phyloP scores from a whole-genome alignment of 2,888 invertebrate species.

The Polylopha cassiicola region DNA sequence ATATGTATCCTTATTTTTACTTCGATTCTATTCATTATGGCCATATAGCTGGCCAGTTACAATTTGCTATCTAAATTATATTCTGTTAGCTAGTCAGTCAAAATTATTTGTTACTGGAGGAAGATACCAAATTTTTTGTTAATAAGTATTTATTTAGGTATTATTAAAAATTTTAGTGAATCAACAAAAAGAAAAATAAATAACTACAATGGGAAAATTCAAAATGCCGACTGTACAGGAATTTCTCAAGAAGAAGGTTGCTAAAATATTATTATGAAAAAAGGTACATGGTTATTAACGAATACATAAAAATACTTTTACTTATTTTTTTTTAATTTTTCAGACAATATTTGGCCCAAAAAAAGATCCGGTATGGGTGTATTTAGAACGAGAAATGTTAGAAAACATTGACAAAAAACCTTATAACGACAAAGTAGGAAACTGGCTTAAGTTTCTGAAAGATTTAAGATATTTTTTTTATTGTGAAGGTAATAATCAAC shows the following conservation, averaged over 20 bases:
- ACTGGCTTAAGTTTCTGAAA: constrained; percentile 55
- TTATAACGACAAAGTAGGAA: constrained; percentile 61
- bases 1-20: no score
- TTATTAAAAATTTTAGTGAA: no score
- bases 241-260: constrained; percentile 46
- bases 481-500: constrained; percentile 44
- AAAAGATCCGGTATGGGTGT: constrained; percentile 62
- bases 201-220: constrained; percentile 39
- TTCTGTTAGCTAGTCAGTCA: no score
- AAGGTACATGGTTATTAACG: constrained; percentile 39
- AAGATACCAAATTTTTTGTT: no score
- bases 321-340: constrained; percentile 21
- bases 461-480: constrained; percentile 46
- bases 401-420: constrained; percentile 52
- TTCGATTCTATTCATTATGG: no score
- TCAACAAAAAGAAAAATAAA: constrained; percentile 6
- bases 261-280: constrained; percentile 27
- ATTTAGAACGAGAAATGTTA: constrained; percentile 60
- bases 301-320: not conserved
- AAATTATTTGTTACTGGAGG: no score
- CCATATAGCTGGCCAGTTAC: no score
- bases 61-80: no score
- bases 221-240: constrained; percentile 50
- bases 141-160: no score
- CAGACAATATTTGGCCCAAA: constrained; percentile 50